Base-by-base conservation (phyloP, 2,113 vertebrate genomes). In the Peromyscus californicus region DNA sequence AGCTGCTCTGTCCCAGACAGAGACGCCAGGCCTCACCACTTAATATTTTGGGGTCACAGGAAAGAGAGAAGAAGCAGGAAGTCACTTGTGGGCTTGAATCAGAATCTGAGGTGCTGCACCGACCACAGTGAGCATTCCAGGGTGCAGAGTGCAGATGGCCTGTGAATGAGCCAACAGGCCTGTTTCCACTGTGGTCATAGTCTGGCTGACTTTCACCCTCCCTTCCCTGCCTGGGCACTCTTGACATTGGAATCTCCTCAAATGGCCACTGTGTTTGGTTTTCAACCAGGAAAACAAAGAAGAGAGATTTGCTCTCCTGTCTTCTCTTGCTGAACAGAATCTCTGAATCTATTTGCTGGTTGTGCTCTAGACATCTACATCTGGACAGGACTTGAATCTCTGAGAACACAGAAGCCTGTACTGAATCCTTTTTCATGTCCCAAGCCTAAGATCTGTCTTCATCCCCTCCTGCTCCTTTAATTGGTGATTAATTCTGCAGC, bases 251-350 rank as follows among this genome's bases (percentile, higher is more conserved):
- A 95, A 95, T 96, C 80, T 96, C 92, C 92, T 92, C 95, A 82
- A 59, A 90, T 91, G 96, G 90, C 95, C 95, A 88, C 96, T 0
- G 36, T 80, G 80, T 95, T 95, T 97, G 96, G 87, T 97, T 94
- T 97, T 92, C 88, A 90, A 95, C 79, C 95, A 97, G 93, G 65
- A 96, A 97, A 97, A 97, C 93, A 94, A 91, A 97, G 86, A 93
- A 87, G 82, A 96, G 90, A 72, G 90, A 89, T 96, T 95, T 91
- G 65, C 84, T 97, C 95, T 97, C 93, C 95, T 94, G 85, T 79
- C 92, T 83, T 63, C 65, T 97, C 94, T 95, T 82, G 85, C 94
- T 90, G 83, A 95, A 36, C 79, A 83, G 89, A 97, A 91, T 97
- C 92, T 98, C 96, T 96, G 95, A 90, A 57, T 94, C 93, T 85